Conservation (phyloP, 2,797 vertebrate genomes). For the Vipera ursinii region DNA sequence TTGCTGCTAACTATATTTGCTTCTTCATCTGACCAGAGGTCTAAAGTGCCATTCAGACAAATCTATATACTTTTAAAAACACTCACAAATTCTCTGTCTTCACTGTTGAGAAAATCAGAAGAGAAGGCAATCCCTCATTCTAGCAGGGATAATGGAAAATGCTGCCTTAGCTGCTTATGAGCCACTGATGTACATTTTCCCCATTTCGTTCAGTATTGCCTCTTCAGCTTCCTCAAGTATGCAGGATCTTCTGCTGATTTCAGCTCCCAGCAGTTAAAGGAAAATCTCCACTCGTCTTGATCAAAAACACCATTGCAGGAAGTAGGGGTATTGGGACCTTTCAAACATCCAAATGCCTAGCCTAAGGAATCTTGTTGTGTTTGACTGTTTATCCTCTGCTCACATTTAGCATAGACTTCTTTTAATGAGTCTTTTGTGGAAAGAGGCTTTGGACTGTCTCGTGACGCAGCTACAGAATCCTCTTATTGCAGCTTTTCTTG, state of each 20-base stretch:
- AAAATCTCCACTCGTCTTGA: neutral
- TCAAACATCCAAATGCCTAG: accelerated
- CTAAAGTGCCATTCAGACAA: neutral
- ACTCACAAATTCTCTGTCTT: neutral
- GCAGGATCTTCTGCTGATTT: slow-evolving; percentile 28
- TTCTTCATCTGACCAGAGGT: neutral
- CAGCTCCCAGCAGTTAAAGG: neutral
- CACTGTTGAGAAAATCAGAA: neutral
- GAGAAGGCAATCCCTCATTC: neutral
- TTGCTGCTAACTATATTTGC: slow-evolving; percentile 65
- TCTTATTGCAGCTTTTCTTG: neutral
- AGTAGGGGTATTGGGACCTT: neutral
- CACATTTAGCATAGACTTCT: neutral
- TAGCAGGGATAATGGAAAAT: neutral
- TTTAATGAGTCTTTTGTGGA: neutral
- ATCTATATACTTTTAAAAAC: neutral
- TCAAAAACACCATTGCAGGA: neutral
- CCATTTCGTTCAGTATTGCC: accelerated
- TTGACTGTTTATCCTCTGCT: neutral
- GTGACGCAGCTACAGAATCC: neutral
- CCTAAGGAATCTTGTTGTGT: accelerated
- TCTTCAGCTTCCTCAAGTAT: neutral
- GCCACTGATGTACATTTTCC: neutral
- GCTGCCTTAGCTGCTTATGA: neutral
- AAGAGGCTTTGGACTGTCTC: neutral